Evolutionary conservation across 2,888 invertebrate species (phyloP).

Genomic region (Emmelina monodactyla): DNA sequence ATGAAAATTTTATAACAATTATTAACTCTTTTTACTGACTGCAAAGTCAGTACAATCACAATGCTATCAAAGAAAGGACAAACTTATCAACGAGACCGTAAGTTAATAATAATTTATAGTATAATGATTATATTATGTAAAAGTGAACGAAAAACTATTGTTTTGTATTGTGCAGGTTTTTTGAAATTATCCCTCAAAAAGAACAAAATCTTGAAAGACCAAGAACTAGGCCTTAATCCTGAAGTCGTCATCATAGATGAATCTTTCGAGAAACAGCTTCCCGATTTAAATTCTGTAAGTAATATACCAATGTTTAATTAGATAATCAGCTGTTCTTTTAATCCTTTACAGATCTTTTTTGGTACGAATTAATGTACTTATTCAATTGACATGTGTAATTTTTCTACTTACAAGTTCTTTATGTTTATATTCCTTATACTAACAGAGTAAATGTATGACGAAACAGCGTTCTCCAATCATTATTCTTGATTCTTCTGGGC

Average conservation of each 20-base stretch:
- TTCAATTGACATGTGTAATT: too few species aligned
- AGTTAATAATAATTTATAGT: conserved; percentile 16
- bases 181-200: conserved; percentile 45
- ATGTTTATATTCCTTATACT: too few species aligned
- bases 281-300: too few species aligned
- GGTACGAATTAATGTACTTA: not conserved
- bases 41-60: conserved; percentile 9
- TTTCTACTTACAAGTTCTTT: too few species aligned
- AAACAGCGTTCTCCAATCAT: too few species aligned
- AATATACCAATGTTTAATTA: too few species aligned
- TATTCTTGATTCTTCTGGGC: too few species aligned
- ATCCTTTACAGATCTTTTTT: too few species aligned
- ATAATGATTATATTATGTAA: not conserved
- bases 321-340: conserved; percentile 1
- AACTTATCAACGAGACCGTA: conserved; percentile 29
- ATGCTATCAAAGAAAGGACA: conserved; percentile 31
- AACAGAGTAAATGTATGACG: too few species aligned
- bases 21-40: too few species aligned
- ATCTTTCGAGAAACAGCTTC: conserved; percentile 39
- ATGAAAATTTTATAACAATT: too few species aligned
- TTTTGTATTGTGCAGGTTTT: conserved; percentile 30
- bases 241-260: conserved; percentile 45
- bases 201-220: conserved; percentile 26
- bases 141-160: not conserved
- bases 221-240: conserved; percentile 27